Base-by-base conservation (phyloP, 2,888 invertebrate genomes). In the Lithophane ornitopus region DNA sequence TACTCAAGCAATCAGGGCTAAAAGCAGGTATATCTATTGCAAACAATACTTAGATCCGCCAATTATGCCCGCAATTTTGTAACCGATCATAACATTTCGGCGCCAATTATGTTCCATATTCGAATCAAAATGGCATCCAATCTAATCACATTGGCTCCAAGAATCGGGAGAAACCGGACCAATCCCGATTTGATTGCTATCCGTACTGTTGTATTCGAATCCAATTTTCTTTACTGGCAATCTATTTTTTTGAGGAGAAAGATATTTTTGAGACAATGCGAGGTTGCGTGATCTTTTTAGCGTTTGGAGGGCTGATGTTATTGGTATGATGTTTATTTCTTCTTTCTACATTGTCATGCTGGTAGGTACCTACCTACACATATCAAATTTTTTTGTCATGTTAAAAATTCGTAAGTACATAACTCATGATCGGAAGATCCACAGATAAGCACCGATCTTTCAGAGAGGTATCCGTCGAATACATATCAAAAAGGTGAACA, bases 211-310 rank as follows among this genome's bases (percentile, higher is more conserved):
- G 86, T 87, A 85, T 87, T 74, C 78, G 73, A 81, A 88, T 87
- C 87, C 87, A 87, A 87, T 87, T 88, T 88, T 78, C 88, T 88
- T 87, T 87, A 87, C 80, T 74, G 82, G 69, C 78, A 39, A 73
- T 85, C 70, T 88, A 85, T 79, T 80, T 82, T 82, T 86, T 86
- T 63, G 76, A 82, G 61, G 65, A 54, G 65, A 75, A 81, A 81
- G 63, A 85, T 83, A 85, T 83, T 83, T 83, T 83, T 85, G 83
- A 85, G 86, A 83, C 83, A 73, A 78, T 75, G 85, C 16, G 75
- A 84, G 16, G 52, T 85, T 61, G 78, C 46, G 44, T 73, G 81
- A 81, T 83, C 72, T 74, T 81, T 74, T 76, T 41, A 68, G 67
- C 49, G n/a, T 61, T 70, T 67, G 8, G 52, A 59, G 59, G 19